These are phyloP conservation scores for Pocillopora meandrina DNA, from an alignment of 92 coral and sea anemone species.

Conservation along the genomic window DNA sequence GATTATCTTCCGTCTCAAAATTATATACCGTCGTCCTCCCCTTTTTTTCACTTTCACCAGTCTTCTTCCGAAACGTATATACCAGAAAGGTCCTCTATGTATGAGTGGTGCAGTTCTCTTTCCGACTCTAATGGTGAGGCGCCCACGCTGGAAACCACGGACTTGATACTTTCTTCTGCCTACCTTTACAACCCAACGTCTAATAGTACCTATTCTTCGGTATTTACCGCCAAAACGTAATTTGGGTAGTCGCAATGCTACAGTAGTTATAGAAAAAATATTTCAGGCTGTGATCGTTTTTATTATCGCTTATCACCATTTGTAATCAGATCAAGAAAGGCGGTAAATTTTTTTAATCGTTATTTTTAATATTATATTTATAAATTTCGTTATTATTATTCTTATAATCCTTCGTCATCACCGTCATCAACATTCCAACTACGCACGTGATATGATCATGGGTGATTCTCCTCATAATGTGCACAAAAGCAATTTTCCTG, in stretches of 20 bases:
- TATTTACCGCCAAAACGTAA: slow-evolving; percentile 11
- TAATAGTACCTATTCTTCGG: background rate
- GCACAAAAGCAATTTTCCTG: no score
- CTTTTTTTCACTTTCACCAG: background rate
- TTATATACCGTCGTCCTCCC: slow-evolving; percentile 9
- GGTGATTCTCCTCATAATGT: no score
- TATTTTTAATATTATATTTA: no score
- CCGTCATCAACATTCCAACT: no score
- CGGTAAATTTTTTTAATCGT: no score
- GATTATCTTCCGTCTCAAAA: background rate
- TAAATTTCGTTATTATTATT: no score
- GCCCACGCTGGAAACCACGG: slow-evolving; percentile 31
- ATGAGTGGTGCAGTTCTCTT: slow-evolving; percentile 3
- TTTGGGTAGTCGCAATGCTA: background rate
- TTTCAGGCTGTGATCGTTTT: background rate
- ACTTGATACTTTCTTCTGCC: slow-evolving; percentile 13
- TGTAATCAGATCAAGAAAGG: no score
- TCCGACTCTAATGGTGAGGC: background rate
- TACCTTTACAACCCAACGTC: background rate
- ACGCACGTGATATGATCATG: no score
- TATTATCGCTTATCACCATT: no score
- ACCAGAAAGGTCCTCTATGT: background rate
- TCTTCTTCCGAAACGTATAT: slow-evolving; percentile 13
- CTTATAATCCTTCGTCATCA: no score
- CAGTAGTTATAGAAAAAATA: background rate